Percentiles rank a stretch among this genome's conserved stretches.
Evolutionary conservation across 2,888 invertebrate genomes (phyloP).

Genomic region (Frankliniella fusca): DNA sequence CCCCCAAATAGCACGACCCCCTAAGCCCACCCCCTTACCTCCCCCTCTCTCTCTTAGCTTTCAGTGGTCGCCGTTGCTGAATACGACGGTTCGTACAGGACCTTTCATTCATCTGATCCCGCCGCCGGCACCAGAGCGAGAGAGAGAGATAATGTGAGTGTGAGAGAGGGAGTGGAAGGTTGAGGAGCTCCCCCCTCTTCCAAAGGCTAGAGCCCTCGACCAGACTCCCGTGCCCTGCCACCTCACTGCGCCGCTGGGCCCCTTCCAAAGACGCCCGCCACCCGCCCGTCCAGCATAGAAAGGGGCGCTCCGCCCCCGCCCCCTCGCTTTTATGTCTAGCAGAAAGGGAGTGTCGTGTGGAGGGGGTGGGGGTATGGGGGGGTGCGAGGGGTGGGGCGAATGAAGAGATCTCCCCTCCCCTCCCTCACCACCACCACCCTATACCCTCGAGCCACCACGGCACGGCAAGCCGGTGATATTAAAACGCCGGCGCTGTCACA

Average conservation of each 20-base stretch:
- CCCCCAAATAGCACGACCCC: neutral
- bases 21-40: neutral
- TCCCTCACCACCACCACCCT: neutral
- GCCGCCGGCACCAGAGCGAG: no score
- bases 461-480: neutral
- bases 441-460: no score
- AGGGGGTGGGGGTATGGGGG: neutral
- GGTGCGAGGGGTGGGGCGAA: neutral
- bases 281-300: neutral
- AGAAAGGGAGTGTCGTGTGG: neutral
- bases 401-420: neutral
- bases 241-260: no score
- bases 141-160: no score
- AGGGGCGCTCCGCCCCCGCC: neutral
- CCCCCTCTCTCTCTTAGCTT: neutral
- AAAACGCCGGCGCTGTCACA: neutral
- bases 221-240: neutral
- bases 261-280: no score
- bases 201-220: neutral
- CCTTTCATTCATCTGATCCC: no score
- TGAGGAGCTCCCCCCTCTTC: neutral
- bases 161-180: no score
- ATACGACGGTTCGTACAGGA: no score
- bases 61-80: no score
- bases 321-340: neutral